Evolutionary conservation across 2,797 vertebrate genomes (phyloP), one percentile per base, ranked within the genome.

Genomic region (Salarias fasciatus): DNA sequence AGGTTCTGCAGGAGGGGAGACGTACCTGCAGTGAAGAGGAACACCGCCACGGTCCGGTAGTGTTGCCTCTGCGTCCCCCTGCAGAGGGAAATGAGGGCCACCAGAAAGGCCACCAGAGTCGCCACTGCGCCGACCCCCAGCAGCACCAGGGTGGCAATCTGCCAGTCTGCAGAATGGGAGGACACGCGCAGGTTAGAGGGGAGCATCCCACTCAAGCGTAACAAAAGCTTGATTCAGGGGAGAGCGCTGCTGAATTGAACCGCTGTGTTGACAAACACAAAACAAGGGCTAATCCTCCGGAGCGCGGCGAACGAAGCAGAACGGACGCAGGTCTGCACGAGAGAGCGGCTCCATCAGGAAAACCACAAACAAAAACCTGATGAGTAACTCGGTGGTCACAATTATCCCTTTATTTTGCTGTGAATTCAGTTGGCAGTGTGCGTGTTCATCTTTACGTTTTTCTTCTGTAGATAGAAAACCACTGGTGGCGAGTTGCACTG

Each of bases 21-120:
- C 67, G 47, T 84, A 94, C 94, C 94, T 92, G 93, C 91, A 52
- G 90, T 90, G 77, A 94, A 91, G 66, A 95, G 93, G 64, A 95
- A 86, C 11, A 93, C 79, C 0, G 93, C 92, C 50, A 94, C 88
- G 0, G 88, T 88, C 53, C 91, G 90, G 79, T 93, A 93, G 77
- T 92, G 92, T 15, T 73, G 85, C 52, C 87, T 91, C 66, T 93
- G 91, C 0, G 90, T 93, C 11, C 92, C 92, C 44, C 83, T 80
- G 86, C 94, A 95, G 33, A 94, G 83, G 10, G 92, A 94, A 47
- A 94, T 86, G 56, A 94, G 77, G 11, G 92, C 90, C 53, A 93
- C 82, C 47, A 94, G 62, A 54, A 94, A 94, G 4, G 92, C 90
- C 85, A 94, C 69, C 69, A 94, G 81, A 0, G 93, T 93, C 1